Conservation (phyloP, 92 coral and sea anemone genomes). For the Micromussa lordhowensis region DNA sequence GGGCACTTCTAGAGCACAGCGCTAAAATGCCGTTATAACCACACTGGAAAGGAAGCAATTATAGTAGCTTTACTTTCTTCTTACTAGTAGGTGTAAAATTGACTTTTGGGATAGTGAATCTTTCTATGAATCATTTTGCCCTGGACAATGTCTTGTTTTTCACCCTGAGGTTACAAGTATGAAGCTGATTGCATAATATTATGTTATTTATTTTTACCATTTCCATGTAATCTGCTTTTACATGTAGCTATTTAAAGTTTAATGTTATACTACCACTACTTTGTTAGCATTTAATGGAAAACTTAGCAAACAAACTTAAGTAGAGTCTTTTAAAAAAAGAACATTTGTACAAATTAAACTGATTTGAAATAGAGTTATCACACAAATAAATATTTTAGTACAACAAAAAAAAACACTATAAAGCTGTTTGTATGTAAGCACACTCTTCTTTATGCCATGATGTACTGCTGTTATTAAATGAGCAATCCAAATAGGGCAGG, state of each 20-base stretch:
- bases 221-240: not conserved
- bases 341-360: slow-evolving; percentile 1
- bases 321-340: not conserved
- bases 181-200: not conserved
- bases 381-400: not conserved
- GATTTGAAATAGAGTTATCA: too few relatives aligned
- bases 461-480: too few relatives aligned
- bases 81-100: too few relatives aligned
- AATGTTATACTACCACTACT: too few relatives aligned
- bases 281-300: too few relatives aligned
- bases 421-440: not conserved
- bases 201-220: not conserved
- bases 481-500: not conserved
- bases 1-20: too few relatives aligned
- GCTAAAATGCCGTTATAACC: too few relatives aligned
- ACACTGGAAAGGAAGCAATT: too few relatives aligned
- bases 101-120: too few relatives aligned
- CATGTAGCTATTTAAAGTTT: not conserved
- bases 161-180: not conserved
- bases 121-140: not conserved
- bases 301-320: too few relatives aligned
- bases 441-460: not conserved
- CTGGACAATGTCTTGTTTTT: not conserved
- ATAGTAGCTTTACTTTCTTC: too few relatives aligned
- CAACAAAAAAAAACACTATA: not conserved